Percentiles rank a stretch among this genome's conserved stretches.
phyloP scores from a whole-genome alignment of 2,797 vertebrate genomes.

The Scomberomorus guttatus region DNA sequence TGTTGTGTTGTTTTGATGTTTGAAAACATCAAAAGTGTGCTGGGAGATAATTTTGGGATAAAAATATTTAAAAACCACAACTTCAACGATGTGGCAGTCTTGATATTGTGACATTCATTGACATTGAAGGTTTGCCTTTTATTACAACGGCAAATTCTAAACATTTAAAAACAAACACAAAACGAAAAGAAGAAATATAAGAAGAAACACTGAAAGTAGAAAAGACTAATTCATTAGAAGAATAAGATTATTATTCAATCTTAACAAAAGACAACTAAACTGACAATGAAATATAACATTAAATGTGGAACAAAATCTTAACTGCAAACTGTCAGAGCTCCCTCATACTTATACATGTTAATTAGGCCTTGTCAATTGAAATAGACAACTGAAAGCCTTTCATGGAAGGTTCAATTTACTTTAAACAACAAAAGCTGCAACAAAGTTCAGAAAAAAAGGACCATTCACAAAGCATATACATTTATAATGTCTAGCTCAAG shows the following conservation, averaged over 20 bases:
- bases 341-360: neutral
- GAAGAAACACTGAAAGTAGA: neutral
- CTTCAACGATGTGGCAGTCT: neutral
- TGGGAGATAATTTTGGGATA: neutral
- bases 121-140: neutral
- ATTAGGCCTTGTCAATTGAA: slow-evolving; percentile 1
- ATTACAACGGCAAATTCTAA: neutral
- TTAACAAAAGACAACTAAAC: slow-evolving; percentile 3
- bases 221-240: neutral
- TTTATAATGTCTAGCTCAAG: neutral
- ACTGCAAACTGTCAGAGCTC: neutral
- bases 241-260: neutral
- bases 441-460: neutral
- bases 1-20: neutral
- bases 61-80: neutral
- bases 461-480: neutral
- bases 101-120: neutral
- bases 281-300: neutral
- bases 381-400: slow-evolving; percentile 10
- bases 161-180: neutral
- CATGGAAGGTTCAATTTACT: neutral
- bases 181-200: neutral
- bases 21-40: slow-evolving; percentile 1
- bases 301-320: neutral
- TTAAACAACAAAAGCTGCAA: slow-evolving; percentile 1